phyloP scores from a whole-genome alignment of 2,113 vertebrate genomes.

The Zosterops lateralis region DNA sequence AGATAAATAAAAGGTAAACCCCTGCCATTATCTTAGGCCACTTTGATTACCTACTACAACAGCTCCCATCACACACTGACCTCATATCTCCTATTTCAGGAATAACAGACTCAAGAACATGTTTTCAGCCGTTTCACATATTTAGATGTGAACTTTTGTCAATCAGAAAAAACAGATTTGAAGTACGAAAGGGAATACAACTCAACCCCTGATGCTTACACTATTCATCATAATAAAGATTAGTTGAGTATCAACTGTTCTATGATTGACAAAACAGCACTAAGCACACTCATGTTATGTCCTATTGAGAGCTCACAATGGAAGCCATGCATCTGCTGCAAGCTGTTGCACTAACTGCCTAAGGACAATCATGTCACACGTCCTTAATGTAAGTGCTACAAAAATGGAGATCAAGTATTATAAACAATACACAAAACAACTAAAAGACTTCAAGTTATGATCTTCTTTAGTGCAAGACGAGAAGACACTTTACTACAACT shows the following conservation, averaged over 20 bases:
- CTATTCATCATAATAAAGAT: not conserved
- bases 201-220: not conserved
- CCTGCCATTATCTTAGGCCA: not conserved
- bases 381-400: not conserved
- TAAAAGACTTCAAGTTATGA: not conserved
- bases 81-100: not conserved
- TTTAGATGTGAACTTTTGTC: not conserved
- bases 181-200: not conserved
- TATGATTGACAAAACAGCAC: not conserved
- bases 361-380: not conserved
- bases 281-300: not conserved
- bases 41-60: not conserved
- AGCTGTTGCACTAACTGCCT: not conserved
- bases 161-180: not conserved
- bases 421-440: not conserved
- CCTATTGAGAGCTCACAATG: not conserved
- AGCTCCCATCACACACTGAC: not conserved
- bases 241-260: not conserved
- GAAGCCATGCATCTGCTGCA: not conserved
- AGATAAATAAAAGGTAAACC: not conserved
- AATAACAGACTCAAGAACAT: not conserved
- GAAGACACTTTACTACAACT: not conserved
- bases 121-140: not conserved
- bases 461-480: conserved; percentile 7
- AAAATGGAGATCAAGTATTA: not conserved